Conservation (phyloP, 37 sponge, comb jelly and placozoan genomes). For the Ephydatia muelleri region DNA sequence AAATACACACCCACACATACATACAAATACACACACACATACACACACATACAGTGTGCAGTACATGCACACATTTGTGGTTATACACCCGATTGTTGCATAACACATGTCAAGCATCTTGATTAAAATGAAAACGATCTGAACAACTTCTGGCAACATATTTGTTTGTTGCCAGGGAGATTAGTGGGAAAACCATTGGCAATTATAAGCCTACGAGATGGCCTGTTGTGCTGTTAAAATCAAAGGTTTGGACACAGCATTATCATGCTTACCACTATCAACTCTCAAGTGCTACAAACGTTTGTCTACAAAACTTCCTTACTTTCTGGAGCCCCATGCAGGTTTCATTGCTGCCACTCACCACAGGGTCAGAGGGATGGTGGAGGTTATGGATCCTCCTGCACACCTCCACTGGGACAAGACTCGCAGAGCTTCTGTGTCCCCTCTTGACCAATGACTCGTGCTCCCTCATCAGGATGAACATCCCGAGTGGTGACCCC, state of each 20-base stretch:
- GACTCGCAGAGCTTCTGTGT: slow-evolving; percentile 40
- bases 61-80: too few relatives aligned
- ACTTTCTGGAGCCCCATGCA: neutral
- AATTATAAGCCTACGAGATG: neutral
- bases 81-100: too few relatives aligned
- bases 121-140: too few relatives aligned
- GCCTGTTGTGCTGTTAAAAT: neutral
- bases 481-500: slow-evolving; percentile 86
- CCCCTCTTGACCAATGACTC: slow-evolving; percentile 41
- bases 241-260: neutral
- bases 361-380: slow-evolving; percentile 90
- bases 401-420: slow-evolving; percentile 81
- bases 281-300: neutral
- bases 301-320: neutral
- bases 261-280: neutral
- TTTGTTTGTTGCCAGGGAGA: neutral
- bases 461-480: slow-evolving; percentile 76
- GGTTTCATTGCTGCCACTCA: slow-evolving; percentile 43
- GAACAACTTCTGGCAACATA: too few relatives aligned
- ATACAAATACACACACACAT: too few relatives aligned
- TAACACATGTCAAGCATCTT: too few relatives aligned
- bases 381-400: slow-evolving; percentile 85
- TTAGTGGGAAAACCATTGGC: neutral
- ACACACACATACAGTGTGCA: too few relatives aligned
- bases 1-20: too few relatives aligned